Evolutionary conservation across 2,113 vertebrate species (phyloP).

Genomic region (Falcunculus frontatus): DNA sequence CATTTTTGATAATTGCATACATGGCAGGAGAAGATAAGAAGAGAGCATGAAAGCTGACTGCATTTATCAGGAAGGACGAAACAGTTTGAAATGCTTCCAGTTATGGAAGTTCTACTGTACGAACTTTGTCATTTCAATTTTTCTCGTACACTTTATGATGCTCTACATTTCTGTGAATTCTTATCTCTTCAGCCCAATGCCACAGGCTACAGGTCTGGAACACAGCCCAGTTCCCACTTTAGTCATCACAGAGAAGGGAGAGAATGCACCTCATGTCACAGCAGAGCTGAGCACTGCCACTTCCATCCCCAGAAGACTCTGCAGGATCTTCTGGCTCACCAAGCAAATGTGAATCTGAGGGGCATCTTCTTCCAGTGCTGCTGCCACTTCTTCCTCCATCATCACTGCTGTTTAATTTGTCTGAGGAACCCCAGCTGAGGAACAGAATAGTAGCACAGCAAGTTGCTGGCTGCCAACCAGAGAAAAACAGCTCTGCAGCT

Average conservation of each 20-base stretch:
- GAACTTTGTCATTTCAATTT: conserved; percentile 60
- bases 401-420: not conserved
- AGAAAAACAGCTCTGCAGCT: not conserved
- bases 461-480: conserved; percentile 10
- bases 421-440: not conserved
- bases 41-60: conserved; percentile 1
- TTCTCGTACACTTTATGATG: not conserved
- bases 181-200: conserved; percentile 57
- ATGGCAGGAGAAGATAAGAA: conserved; percentile 12
- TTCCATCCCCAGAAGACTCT: not conserved
- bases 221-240: conserved; percentile 18
- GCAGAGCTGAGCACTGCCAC: not conserved
- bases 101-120: conserved; percentile 34
- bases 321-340: not conserved
- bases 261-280: not conserved
- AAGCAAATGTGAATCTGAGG: not conserved
- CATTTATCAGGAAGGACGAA: conserved; percentile 38
- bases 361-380: not conserved
- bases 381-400: not conserved
- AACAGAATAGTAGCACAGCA: not conserved
- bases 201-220: conserved; percentile 58
- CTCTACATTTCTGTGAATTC: conserved; percentile 26
- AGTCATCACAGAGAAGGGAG: not conserved
- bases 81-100: conserved; percentile 23
- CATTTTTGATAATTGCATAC: not conserved